phyloP scores from a whole-genome alignment of 2,113 vertebrate species.

The Sminthopsis crassicaudata region DNA sequence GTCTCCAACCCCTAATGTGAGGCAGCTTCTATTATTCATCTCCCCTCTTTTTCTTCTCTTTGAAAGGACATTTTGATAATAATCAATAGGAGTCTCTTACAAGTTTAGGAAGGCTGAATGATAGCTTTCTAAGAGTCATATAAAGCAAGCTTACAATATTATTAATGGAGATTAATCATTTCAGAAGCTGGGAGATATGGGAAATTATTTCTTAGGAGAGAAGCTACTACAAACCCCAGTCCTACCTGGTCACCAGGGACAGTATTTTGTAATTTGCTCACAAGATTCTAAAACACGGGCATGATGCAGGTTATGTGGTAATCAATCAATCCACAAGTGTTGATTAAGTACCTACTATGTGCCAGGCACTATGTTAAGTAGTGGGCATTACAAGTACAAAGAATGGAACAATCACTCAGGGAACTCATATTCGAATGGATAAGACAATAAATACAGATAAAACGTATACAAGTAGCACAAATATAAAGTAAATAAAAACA shows the following conservation, averaged over 20 bases:
- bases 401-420: neutral
- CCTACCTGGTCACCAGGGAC: neutral
- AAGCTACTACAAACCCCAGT: neutral
- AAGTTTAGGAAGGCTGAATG: neutral
- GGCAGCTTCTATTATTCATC: neutral
- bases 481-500: neutral
- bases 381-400: neutral
- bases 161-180: conserved; percentile 23
- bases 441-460: neutral
- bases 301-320: neutral
- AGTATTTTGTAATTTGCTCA: neutral
- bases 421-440: neutral
- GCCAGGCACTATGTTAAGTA: neutral
- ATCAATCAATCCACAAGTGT: neutral
- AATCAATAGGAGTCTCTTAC: neutral
- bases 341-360: neutral
- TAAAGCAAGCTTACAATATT: neutral
- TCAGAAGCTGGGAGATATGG: neutral
- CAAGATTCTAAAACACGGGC: neutral
- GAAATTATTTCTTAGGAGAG: neutral
- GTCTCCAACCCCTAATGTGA: neutral
- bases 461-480: neutral
- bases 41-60: neutral
- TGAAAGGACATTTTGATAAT: neutral
- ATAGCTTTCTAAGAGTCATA: neutral